Conservation (phyloP, 2,113 vertebrate species). For the Amphilophus citrinellus region DNA sequence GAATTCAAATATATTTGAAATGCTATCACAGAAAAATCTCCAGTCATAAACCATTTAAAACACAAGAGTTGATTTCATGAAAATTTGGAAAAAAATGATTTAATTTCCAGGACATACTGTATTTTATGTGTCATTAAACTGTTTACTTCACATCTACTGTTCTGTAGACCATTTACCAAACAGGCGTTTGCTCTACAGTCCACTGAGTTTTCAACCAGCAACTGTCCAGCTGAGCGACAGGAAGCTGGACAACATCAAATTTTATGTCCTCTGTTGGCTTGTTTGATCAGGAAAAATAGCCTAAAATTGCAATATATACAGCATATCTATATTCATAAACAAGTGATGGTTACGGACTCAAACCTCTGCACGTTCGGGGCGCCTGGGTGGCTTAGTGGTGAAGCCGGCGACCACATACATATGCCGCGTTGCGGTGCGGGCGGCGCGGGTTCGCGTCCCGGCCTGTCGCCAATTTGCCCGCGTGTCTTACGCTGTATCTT, state of each 20-base stretch:
- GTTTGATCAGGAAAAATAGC: not conserved
- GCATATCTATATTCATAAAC: not conserved
- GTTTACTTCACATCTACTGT: not conserved
- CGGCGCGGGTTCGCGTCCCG: too few species aligned
- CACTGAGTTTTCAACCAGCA: not conserved
- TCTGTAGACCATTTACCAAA: not conserved
- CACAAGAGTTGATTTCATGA: not conserved
- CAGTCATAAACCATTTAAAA: not conserved
- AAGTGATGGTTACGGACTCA: not conserved
- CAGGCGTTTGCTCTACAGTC: not conserved
- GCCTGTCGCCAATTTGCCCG: too few species aligned
- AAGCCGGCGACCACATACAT: too few species aligned
- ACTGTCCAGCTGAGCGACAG: not conserved
- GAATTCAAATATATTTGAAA: not conserved
- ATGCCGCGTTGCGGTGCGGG: too few species aligned
- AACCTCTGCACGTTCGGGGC: not conserved
- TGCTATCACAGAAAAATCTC: accelerated
- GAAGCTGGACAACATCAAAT: not conserved
- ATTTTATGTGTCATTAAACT: not conserved
- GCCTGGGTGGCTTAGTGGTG: too few species aligned
- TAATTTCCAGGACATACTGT: not conserved
- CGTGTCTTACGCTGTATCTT: too few species aligned
- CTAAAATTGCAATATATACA: not conserved
- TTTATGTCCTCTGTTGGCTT: not conserved
- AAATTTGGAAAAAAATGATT: not conserved